These are phyloP conservation scores for Enteromius afrohamiltoni DNA, from an alignment of 2,797 vertebrate species.

Conservation along the genomic window DNA sequence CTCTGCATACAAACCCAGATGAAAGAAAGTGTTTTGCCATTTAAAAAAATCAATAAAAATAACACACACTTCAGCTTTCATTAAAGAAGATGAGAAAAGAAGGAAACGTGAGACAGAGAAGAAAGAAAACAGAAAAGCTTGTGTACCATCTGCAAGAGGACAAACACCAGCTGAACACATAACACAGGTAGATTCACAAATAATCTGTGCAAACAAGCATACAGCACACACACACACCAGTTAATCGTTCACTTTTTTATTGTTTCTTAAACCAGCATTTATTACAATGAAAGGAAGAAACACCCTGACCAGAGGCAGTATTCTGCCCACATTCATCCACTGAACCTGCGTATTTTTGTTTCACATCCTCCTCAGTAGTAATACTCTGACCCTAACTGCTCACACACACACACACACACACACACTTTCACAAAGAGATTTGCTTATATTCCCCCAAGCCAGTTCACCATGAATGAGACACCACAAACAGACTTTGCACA, in stretches of 20 bases:
- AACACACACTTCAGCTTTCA: not conserved
- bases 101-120: not conserved
- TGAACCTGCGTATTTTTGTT: slow-evolving; percentile 43
- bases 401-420: slow-evolving; percentile 53
- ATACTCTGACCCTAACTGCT: not conserved
- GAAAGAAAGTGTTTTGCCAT: not conserved
- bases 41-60: too few species aligned
- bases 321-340: slow-evolving; percentile 29
- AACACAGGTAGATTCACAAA: slow-evolving; percentile 18
- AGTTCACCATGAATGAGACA: slow-evolving; percentile 62
- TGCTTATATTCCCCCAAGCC: slow-evolving; percentile 68
- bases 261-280: slow-evolving; percentile 39
- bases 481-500: slow-evolving; percentile 38
- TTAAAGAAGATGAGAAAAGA: slow-evolving; percentile 2
- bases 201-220: not conserved
- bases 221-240: slow-evolving; percentile 14
- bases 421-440: slow-evolving; percentile 81
- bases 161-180: slow-evolving; percentile 31
- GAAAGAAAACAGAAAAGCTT: not conserved
- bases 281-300: slow-evolving; percentile 63
- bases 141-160: not conserved
- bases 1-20: not conserved
- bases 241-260: slow-evolving; percentile 55
- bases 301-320: slow-evolving; percentile 50
- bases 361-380: slow-evolving; percentile 25